Evolutionary conservation across 2,113 vertebrate species (phyloP), one percentile per base, ranked within the genome.

Genomic region (Hydrolagus affinis): DNA sequence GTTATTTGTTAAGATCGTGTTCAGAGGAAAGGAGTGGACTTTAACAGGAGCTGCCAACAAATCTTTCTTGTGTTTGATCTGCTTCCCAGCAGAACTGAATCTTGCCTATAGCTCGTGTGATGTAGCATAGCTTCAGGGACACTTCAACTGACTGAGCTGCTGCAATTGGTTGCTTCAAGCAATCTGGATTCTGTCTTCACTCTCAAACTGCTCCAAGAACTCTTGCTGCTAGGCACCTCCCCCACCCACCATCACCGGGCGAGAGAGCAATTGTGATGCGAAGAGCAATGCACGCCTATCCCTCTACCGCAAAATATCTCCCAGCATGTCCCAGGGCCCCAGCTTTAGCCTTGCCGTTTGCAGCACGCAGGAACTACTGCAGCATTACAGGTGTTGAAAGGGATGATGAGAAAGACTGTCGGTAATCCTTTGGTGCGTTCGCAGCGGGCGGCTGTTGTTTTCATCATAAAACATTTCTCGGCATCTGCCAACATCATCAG

Each of bases 131-230:
- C 77, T 83, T 30, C 72, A 44, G 72, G 19, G 44, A 11, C 11
- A 0, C 30, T 44, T 44, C 72, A 74, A 44, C 11, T 9, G 60
- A 64, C 14, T 32, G 60, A 83, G 12, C 25, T 78, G 28, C 57
- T 30, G 14, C 9, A 75, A 32, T 44, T 74, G 30, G 4, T 74
- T 44, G 72, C 72, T 32, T 21, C 14, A 4, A 15, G 59, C 9
- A 2, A 83, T 19, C 8, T 32, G 25, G 14, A 66, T 30, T 83
- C 66, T 23, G 8, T 66, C 10, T 12, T 12, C 15, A 30, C 30
- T 83, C 66, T 83, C 59, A 83, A 28, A 83, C 25, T 32, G 60
- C 14, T 78, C n/a, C 78, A 23, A 83, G 66, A 66, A 83, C 32
- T 30, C 10, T 66, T 83, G 78, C 60, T 30, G 25, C 78, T 11